phyloP scores from a whole-genome alignment of 2,113 vertebrate genomes.

The Catharus bicknelli region DNA sequence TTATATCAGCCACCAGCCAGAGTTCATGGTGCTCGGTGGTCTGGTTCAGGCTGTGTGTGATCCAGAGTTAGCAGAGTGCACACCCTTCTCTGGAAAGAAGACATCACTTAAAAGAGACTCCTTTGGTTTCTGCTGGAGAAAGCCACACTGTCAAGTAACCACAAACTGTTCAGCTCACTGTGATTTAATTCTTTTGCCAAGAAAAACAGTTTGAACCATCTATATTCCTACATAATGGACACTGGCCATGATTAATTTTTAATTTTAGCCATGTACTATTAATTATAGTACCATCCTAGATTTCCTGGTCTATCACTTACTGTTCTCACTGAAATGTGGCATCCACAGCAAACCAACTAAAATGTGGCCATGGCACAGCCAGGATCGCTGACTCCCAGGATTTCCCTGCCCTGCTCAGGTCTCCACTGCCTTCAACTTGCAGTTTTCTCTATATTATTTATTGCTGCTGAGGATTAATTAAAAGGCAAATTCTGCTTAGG shows the following conservation, averaged over 20 bases:
- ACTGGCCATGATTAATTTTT: background rate
- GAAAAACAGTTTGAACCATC: background rate
- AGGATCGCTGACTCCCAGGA: background rate
- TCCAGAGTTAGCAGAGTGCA: background rate
- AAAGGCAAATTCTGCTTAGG: background rate
- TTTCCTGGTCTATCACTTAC: background rate
- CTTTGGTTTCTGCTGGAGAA: slow-evolving; percentile 27
- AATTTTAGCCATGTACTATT: background rate
- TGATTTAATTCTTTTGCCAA: slow-evolving; percentile 11
- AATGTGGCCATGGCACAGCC: background rate
- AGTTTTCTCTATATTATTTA: background rate
- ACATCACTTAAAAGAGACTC: background rate
- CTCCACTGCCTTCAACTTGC: background rate
- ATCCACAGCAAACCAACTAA: background rate
- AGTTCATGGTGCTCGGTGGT: background rate
- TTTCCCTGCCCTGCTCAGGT: background rate
- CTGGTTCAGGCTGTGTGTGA: background rate
- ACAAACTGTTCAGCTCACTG: background rate
- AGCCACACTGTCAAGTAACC: background rate
- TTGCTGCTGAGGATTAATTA: background rate
- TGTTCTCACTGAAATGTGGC: background rate
- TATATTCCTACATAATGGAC: background rate
- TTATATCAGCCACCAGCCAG: background rate
- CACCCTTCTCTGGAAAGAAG: background rate
- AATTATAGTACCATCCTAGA: background rate